These are phyloP conservation scores for Neosilurus hyrtlii DNA, from an alignment of 2,797 vertebrate genomes.

Conservation along the genomic window DNA sequence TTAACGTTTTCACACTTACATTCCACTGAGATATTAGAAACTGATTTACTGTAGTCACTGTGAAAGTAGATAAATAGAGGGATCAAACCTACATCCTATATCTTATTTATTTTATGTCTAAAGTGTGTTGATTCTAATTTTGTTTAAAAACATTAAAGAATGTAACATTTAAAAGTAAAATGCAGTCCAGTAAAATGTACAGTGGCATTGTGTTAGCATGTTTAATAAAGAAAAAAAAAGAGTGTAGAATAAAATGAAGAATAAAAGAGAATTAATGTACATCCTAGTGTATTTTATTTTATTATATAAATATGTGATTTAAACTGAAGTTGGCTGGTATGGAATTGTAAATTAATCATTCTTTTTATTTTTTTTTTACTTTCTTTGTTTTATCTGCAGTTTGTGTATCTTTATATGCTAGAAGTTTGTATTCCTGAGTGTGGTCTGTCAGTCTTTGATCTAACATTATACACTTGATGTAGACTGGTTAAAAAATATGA, in stretches of 20 bases:
- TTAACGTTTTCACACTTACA: constrained; percentile 1
- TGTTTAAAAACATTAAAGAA: not conserved
- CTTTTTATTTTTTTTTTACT: constrained; percentile 34
- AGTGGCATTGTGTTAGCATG: constrained; percentile 1
- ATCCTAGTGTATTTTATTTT: constrained; percentile 10
- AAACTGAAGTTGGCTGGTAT: constrained; percentile 54
- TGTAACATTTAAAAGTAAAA: not conserved
- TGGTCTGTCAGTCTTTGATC: constrained; percentile 52
- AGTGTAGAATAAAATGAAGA: not conserved
- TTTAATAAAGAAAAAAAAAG: not conserved
- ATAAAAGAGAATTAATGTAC: not conserved
- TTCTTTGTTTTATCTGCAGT: constrained; percentile 11
- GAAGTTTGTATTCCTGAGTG: constrained; percentile 40
- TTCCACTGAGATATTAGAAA: not conserved
- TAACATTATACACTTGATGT: constrained; percentile 46
- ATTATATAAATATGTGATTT: constrained; percentile 59
- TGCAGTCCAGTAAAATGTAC: not conserved
- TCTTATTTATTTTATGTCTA: not conserved
- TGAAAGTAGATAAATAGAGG: not conserved
- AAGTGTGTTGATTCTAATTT: not conserved
- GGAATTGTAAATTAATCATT: constrained; percentile 45
- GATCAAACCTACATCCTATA: not conserved
- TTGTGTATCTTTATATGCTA: constrained; percentile 20
- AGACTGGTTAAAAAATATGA: constrained; percentile 33
- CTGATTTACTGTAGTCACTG: constrained; percentile 5